These are phyloP conservation scores for Drosophila orosa DNA, from an alignment of 1,140 invertebrate species.

Conservation along the genomic window DNA sequence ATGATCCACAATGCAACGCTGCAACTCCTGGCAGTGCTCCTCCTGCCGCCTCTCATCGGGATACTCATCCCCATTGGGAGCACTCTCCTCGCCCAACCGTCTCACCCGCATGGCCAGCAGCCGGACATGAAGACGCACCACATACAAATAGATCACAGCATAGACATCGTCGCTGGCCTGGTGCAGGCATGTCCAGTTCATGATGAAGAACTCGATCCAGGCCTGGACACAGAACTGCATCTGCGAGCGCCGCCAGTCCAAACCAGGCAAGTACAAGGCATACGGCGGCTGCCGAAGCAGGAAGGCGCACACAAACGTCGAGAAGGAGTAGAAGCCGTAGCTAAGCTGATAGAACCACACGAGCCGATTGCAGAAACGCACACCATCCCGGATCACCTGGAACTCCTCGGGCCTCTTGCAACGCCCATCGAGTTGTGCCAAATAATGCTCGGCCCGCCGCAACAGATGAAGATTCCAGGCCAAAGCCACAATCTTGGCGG, in stretches of 20 bases:
- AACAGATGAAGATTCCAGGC: slow-evolving; percentile 38
- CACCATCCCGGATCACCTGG: slow-evolving; percentile 7
- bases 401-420: slow-evolving; percentile 30
- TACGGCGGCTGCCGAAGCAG: slow-evolving; percentile 51
- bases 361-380: slow-evolving; percentile 44
- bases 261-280: slow-evolving; percentile 48
- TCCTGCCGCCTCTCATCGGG: slow-evolving; percentile 22
- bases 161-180: slow-evolving; percentile 61
- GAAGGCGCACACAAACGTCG: slow-evolving; percentile 50
- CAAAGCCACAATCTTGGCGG: slow-evolving; percentile 53
- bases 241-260: slow-evolving; percentile 44
- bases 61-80: neutral
- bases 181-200: slow-evolving; percentile 61
- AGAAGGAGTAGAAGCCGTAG: slow-evolving; percentile 52
- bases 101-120: slow-evolving; percentile 38
- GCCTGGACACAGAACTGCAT: slow-evolving; percentile 39
- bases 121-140: slow-evolving; percentile 46
- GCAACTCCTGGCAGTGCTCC: slow-evolving; percentile 42
- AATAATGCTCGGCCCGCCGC: slow-evolving; percentile 23
- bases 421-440: slow-evolving; percentile 41
- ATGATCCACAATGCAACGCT: slow-evolving; percentile 53
- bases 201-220: slow-evolving; percentile 53
- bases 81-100: slow-evolving; percentile 8
- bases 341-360: slow-evolving; percentile 50
- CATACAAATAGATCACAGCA: slow-evolving; percentile 55